Base-by-base conservation (phyloP, 1,140 invertebrate genomes). In the Cyclargus thomasi region DNA sequence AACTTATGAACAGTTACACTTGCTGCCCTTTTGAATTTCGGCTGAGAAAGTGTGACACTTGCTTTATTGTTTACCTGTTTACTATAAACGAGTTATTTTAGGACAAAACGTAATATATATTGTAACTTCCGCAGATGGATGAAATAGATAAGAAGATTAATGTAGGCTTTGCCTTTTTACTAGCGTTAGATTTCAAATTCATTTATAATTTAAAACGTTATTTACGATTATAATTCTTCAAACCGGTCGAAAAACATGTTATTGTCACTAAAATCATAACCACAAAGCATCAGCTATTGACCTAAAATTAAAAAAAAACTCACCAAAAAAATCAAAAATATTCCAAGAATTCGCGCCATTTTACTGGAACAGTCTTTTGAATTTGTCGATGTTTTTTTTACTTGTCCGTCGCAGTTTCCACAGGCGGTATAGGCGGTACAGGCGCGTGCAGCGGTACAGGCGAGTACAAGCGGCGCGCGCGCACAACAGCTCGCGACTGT, bases 401-500 rank as follows among this genome's bases (percentile, higher is more conserved):
- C 16, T 55, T 14, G 64, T 76, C 11, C 80, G 75, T 62, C 70
- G 67, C 62, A 85, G 62, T 17, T 74, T 64, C 78, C 78, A 81
- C 17, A 83, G 70, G 7, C 73, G 73, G 63, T 71, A 83, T 5
- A 81, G 63, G 63, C 82, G 73, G 63, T 71, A 83, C 8, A 81
- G 63, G 63, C 82, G 82, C 10, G 39, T 47, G 2, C 39, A 47
- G 7, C 73, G 73, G 62, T 71, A 83, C 8, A 81, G 63, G 63
- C 82, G 82, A 8, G 6, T 47, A 47, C 39, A 47, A 22, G 73
- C 66, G 63, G 68, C 78, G 72, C 79, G 64, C 7, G 70, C 82
- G 82, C 82, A 85, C 82, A 83, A 82, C 73, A 65, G 70, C 68
- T 17, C 5, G 63, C 68, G 63, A 75, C 62, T 79, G 77, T 18